Conservation (phyloP, 2,113 vertebrate species). For the Istiophorus platypterus region DNA sequence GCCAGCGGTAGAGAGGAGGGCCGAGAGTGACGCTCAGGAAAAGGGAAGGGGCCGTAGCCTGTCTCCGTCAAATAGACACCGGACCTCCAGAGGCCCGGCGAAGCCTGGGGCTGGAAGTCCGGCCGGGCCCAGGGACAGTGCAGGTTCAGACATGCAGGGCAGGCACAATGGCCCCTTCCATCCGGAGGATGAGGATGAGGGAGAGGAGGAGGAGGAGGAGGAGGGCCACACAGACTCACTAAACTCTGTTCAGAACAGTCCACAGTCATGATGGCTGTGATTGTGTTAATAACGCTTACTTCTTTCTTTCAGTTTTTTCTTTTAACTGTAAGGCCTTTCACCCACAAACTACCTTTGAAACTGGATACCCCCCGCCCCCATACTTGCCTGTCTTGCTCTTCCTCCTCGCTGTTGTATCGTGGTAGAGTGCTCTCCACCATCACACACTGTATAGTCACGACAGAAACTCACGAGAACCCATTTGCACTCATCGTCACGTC, state of each 20-base stretch:
- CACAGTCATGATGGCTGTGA: conserved; percentile 86
- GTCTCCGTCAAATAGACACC: conserved; percentile 91
- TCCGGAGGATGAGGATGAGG: conserved; percentile 77
- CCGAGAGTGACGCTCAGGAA: conserved; percentile 87
- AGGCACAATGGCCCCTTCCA: conserved; percentile 86
- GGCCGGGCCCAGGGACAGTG: conserved; percentile 84
- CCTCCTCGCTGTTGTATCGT: conserved; percentile 48
- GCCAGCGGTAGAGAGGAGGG: conserved; percentile 81
- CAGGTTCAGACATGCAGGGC: conserved; percentile 65
- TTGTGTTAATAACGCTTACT: conserved; percentile 66
- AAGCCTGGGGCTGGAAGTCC: conserved; percentile 80
- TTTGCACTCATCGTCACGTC: not conserved
- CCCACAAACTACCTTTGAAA: conserved; percentile 32
- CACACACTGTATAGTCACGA: conserved; percentile 12
- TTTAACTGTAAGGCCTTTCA: conserved; percentile 64
- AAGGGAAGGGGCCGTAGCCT: conserved; percentile 86
- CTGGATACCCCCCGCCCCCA: conserved; percentile 16
- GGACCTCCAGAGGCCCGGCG: conserved; percentile 85
- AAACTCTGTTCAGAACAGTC: conserved; percentile 97
- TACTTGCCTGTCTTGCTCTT: conserved; percentile 8
- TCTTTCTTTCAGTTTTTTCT: conserved; percentile 64
- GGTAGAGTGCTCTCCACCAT: conserved; percentile 37
- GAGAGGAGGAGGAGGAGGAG: conserved; percentile 60
- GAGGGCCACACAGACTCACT: conserved; percentile 88
- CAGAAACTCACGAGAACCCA: conserved; percentile 1